Evolutionary conservation across 2,113 vertebrate genomes (phyloP), one percentile per base, ranked within the genome.

Genomic region (Brachyhypopomus gauderio): DNA sequence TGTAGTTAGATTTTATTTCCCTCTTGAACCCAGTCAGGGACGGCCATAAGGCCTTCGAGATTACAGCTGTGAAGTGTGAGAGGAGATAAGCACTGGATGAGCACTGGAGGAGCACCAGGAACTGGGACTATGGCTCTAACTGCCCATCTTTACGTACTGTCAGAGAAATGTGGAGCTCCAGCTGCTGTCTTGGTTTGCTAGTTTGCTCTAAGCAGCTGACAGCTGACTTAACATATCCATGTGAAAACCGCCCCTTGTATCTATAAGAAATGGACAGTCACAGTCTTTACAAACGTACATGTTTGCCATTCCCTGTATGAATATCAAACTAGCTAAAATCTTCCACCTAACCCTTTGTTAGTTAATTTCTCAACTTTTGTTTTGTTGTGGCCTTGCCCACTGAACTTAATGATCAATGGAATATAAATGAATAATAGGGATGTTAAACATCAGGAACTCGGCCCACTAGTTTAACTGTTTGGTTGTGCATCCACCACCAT

Each of bases 1-100:
- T 89, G 88, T 90, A 87, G 89, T 91, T 88, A 83, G 81, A 86
- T 89, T 86, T 92, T 90, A 92, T 92, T 87, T 78, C 85, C 87
- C 86, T 85, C 78, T 91, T 88, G 90, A 91, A 81, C 2, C 59
- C 78, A 81, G 86, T 80, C 34, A 73, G 1, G 83, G 84, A 87
- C 86, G 89, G 74, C 69, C 83, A 72, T 84, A 78, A 72, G 9
- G 83, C 81, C 86, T 87, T 87, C 88, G 78, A 90, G 90, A 88
- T 88, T 86, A 88, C 84, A 85, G 62, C 82, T 63, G 59, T 84
- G 79, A 62, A 67, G 72, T 81, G 75, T 80, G 45, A 80, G 55
- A 38, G 58, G 72, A 77, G 89, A 91, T 90, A 91, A 90, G 83
- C n/a, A 3, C 59, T 72, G 77, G 63, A 48, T 60, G 17, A 22